phyloP scores from a whole-genome alignment of 1,140 invertebrate genomes.

The Eurosta solidaginis region DNA sequence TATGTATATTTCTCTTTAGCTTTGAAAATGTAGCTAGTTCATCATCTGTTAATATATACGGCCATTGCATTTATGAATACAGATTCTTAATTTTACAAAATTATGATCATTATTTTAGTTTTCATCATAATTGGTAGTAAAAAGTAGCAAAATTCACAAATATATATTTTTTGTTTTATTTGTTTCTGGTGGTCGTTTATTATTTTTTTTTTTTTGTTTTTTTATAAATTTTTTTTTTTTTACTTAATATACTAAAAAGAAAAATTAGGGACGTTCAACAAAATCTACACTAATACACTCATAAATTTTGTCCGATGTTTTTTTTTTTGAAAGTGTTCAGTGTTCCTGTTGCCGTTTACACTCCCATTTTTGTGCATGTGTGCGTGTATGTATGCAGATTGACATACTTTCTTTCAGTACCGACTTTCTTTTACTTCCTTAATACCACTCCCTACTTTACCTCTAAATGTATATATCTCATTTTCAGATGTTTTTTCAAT shows the following conservation, averaged over 20 bases:
- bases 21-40: neutral
- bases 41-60: neutral
- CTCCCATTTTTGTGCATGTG: constrained; percentile 2
- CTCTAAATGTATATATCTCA: neutral
- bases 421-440: neutral
- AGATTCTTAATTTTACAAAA: constrained; percentile 17
- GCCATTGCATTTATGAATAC: too few species aligned
- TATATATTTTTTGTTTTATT: constrained; percentile 7
- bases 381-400: constrained; percentile 15
- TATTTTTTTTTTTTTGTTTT: neutral
- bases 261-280: neutral
- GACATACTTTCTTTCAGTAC: neutral
- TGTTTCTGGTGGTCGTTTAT: constrained; percentile 11
- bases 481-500: neutral
- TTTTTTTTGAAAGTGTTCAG: neutral
- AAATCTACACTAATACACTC: constrained; percentile 8
- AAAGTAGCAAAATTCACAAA: constrained; percentile 24
- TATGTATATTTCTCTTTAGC: neutral
- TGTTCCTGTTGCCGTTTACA: neutral
- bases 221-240: too few species aligned
- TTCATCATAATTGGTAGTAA: neutral
- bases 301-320: neutral
- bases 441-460: neutral
- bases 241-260: neutral
- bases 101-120: neutral